Conservation (phyloP, 2,888 invertebrate species). For the Drosophila anomalata region DNA sequence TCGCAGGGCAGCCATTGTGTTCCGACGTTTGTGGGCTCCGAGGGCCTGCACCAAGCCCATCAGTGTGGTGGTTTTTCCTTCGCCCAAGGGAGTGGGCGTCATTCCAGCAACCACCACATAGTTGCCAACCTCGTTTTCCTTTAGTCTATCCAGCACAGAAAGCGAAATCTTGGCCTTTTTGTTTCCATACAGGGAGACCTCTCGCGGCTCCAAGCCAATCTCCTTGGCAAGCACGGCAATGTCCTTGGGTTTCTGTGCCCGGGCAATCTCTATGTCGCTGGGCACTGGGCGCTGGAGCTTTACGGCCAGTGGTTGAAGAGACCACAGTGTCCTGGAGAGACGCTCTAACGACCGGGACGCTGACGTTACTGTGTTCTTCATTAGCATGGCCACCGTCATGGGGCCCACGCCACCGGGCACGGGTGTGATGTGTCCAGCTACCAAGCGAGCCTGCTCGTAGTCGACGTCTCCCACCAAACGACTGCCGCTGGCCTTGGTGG, state of each 20-base stretch:
- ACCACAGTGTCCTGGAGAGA: constrained; percentile 87
- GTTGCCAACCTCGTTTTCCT: constrained; percentile 90
- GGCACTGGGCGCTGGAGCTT: constrained; percentile 90
- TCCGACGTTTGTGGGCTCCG: constrained; percentile 91
- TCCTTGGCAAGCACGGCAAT: constrained; percentile 91
- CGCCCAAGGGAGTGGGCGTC: constrained; percentile 99
- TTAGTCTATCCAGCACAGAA: constrained; percentile 90
- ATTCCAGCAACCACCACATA: constrained; percentile 98
- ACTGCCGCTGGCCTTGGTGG: constrained; percentile 90
- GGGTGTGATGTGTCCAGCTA: constrained; percentile 96
- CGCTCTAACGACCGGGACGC: constrained; percentile 88
- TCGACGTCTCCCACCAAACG: constrained; percentile 98
- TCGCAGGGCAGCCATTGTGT: constrained; percentile 96
- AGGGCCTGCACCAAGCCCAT: constrained; percentile 97
- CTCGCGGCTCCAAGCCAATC: constrained; percentile 91
- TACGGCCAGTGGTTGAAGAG: constrained; percentile 88
- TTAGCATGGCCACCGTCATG: constrained; percentile 99
- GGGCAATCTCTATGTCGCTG: constrained; percentile 95
- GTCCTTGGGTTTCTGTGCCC: constrained; percentile 94
- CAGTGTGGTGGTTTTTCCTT: constrained; percentile 98
- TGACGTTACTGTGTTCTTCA: constrained; percentile 96
- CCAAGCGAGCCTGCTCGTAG: constrained; percentile 90
- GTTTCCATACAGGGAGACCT: constrained; percentile 95
- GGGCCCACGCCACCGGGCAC: constrained; percentile 99
- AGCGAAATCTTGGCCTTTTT: constrained; percentile 97